Conservation (phyloP, 2,797 vertebrate genomes). For the Phoxinus dragarum region DNA sequence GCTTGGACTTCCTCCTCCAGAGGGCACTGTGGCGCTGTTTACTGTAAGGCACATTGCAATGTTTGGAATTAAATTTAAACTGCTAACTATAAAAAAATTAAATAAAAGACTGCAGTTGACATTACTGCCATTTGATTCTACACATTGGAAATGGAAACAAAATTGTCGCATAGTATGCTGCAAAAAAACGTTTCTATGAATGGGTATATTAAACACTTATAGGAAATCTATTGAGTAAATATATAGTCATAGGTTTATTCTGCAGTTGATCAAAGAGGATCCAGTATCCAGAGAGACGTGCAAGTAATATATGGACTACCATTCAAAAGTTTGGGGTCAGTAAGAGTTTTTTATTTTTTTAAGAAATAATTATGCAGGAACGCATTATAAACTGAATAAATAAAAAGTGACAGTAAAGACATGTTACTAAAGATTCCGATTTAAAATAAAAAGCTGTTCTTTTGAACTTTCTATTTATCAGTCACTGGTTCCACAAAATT, state of each 20-base stretch:
- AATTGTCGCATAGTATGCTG: not conserved
- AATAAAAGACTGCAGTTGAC: too few relatives aligned
- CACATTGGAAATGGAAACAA: not conserved
- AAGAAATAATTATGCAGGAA: not conserved
- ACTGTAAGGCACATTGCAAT: conserved; percentile 58
- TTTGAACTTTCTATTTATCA: not conserved
- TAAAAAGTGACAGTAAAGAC: not conserved
- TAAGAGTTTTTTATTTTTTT: not conserved
- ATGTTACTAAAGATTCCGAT: not conserved
- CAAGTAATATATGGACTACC: not conserved
- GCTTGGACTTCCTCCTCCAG: conserved; percentile 83
- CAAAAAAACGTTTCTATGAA: not conserved
- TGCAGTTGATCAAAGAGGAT: not conserved
- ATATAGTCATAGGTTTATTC: not conserved
- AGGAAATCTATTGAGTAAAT: not conserved
- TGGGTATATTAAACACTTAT: not conserved
- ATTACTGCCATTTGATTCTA: not conserved
- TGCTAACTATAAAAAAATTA: not conserved
- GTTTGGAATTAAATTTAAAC: not conserved
- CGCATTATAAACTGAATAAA: not conserved
- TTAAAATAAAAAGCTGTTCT: not conserved
- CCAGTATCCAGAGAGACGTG: not conserved
- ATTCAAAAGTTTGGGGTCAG: not conserved
- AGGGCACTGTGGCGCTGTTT: conserved; percentile 88
- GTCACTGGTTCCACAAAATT: not conserved